Percentiles rank a stretch among this genome's conserved stretches.
phyloP scores from a whole-genome alignment of 2,797 vertebrate genomes.

The Rallus crepitans region DNA sequence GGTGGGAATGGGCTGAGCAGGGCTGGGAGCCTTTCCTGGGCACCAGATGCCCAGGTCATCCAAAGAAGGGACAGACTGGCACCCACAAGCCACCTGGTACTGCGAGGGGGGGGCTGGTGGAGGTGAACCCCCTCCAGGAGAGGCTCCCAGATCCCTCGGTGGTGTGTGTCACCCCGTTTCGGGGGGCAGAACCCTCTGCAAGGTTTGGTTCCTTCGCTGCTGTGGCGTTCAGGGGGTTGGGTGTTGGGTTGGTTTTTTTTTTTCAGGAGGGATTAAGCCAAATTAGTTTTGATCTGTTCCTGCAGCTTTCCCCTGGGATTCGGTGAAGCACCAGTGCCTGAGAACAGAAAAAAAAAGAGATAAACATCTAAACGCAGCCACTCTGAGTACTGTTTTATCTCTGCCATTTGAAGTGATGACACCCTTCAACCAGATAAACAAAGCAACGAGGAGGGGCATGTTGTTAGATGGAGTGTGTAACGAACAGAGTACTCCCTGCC shows the following conservation, averaged over 20 bases:
- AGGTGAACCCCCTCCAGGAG: background rate
- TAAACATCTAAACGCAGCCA: background rate
- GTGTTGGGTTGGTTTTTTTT: background rate
- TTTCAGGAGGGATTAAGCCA: background rate
- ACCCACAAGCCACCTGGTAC: too few relatives aligned
- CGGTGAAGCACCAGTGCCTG: background rate
- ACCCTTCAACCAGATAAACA: conserved; percentile 43
- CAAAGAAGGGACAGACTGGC: background rate
- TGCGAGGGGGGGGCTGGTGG: accelerated
- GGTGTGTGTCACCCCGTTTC: accelerated
- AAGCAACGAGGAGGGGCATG: conserved; percentile 35
- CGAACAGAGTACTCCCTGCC: conserved; percentile 36
- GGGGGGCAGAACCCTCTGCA: background rate
- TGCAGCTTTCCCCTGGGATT: background rate
- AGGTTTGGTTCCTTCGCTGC: background rate
- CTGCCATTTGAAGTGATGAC: conserved; percentile 21
- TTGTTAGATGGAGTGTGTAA: conserved; percentile 29
- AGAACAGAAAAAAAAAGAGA: background rate
- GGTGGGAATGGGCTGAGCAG: background rate
- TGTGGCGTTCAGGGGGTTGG: background rate
- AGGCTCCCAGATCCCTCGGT: background rate
- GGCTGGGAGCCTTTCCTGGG: accelerated
- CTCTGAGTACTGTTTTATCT: background rate
- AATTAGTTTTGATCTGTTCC: background rate
- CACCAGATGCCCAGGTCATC: background rate